Base-by-base conservation (phyloP, 1,140 invertebrate species). In the Aphis gossypii region DNA sequence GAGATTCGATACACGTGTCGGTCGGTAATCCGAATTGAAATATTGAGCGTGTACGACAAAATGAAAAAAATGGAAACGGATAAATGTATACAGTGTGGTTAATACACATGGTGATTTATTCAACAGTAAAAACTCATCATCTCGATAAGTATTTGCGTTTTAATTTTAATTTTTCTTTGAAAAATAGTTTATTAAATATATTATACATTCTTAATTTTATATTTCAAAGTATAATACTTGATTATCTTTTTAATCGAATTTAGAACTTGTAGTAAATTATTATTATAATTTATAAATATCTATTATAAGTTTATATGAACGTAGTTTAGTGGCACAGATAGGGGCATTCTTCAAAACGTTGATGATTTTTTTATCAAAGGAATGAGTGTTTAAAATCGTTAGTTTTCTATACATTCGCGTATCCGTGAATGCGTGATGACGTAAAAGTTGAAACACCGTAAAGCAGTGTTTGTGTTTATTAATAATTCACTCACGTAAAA, bases 11-110 rank as follows among this genome's bases (percentile, higher is more conserved):
- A 44, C 89, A 90, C 89, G 89, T 44, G 38, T 60, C 6, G 56
- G 56, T 20, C 35, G 38, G 88, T 60, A 44, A 60, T 90, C 56
- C 41, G 54, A 90, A 90, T 68, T 90, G 41, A 90, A 68, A 90
- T 90, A 68, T 68, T 68, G 54, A 90, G 11, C 23, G 51, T 60
- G 20, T 88, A 35, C n/a, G 41, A 48, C 14, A 30, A 30, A 25
- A 35, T 48, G 30, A 11, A 48, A 48, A 48, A 87, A 48, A 48
- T 3, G 8, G 9, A 46, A 86, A 86, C 9, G 41, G 23, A 23
- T 25, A 86, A 18, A 76, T 41, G 35, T 44, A 46, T n/a, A 46
- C 25, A 11, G 9, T 2, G 9, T 35, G 88, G 35, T 18, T 76
- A 23, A n/a, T 14, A 76, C n/a, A 76, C 11, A n/a, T 18, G 14